Evolutionary conservation across 1,140 invertebrate species (phyloP).

Genomic region (Eupristina koningsbergeri): DNA sequence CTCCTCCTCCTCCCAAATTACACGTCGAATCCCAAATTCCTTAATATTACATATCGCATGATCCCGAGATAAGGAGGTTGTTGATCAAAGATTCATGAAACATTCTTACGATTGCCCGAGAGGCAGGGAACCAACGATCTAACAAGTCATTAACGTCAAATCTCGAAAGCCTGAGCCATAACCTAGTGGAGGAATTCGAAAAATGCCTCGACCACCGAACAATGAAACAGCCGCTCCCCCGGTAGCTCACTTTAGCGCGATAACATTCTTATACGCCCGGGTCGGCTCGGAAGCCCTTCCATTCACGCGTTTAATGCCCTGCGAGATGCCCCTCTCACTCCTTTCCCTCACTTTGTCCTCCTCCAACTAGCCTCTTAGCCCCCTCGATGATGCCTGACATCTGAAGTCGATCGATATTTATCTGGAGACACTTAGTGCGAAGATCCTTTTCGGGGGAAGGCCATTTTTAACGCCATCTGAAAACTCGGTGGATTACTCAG

Average conservation of each 20-base stretch:
- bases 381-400: no score
- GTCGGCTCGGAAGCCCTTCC: background rate
- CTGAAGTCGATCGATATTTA: no score
- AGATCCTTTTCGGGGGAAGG: no score
- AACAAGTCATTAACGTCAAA: constrained; percentile 26
- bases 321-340: no score
- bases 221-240: constrained; percentile 4
- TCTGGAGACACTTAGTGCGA: no score
- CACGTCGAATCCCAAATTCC: constrained; percentile 6
- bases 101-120: constrained; percentile 8
- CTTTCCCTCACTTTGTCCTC: no score
- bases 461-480: no score
- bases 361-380: no score
- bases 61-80: background rate
- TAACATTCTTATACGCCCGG: background rate
- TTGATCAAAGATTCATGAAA: constrained; percentile 25
- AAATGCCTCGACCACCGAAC: background rate
- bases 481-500: no score
- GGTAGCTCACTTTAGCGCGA: background rate
- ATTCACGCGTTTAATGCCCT: background rate
- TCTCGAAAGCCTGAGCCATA: background rate
- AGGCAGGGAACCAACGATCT: background rate
- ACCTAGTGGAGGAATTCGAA: constrained; percentile 6
- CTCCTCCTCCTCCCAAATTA: background rate
- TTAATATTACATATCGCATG: background rate